phyloP scores from a whole-genome alignment of 2,797 vertebrate species.

The Neostethus bicornis region DNA sequence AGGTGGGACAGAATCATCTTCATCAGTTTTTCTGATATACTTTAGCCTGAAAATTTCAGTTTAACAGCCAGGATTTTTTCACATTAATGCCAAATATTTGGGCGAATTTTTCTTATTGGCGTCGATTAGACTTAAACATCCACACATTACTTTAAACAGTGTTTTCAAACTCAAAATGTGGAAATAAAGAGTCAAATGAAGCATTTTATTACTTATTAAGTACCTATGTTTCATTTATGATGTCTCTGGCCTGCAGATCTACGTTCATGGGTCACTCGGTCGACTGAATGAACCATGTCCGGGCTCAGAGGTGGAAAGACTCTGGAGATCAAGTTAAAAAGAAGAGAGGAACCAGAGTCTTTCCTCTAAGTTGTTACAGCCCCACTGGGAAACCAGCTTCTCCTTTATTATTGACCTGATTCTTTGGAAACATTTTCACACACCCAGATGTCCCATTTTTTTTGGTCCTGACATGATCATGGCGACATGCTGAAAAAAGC shows the following conservation, averaged over 20 bases:
- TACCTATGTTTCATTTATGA: constrained; percentile 26
- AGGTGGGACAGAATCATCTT: neutral
- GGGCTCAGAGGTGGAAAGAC: constrained; percentile 36
- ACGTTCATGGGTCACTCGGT: constrained; percentile 35
- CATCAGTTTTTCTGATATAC: neutral
- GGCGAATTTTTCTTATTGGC: neutral
- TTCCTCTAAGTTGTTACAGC: constrained; percentile 27
- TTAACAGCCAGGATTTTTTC: neutral
- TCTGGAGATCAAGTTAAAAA: constrained; percentile 37
- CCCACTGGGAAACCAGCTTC: constrained; percentile 35
- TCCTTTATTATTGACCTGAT: constrained; percentile 19
- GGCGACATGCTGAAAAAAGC: neutral
- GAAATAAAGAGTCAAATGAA: neutral
- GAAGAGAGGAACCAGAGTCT: constrained; percentile 12
- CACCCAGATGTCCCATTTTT: constrained; percentile 15
- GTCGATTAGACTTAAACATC: neutral
- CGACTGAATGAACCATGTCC: constrained; percentile 45
- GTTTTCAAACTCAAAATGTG: neutral
- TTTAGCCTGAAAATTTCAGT: neutral
- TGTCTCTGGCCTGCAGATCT: constrained; percentile 15
- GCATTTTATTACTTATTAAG: constrained; percentile 27
- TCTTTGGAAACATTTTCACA: constrained; percentile 37
- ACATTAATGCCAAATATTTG: neutral
- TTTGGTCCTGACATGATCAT: constrained; percentile 17
- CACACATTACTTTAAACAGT: neutral